These are phyloP conservation scores for Octomys mimax DNA, from an alignment of 2,797 vertebrate species.

Conservation along the genomic window DNA sequence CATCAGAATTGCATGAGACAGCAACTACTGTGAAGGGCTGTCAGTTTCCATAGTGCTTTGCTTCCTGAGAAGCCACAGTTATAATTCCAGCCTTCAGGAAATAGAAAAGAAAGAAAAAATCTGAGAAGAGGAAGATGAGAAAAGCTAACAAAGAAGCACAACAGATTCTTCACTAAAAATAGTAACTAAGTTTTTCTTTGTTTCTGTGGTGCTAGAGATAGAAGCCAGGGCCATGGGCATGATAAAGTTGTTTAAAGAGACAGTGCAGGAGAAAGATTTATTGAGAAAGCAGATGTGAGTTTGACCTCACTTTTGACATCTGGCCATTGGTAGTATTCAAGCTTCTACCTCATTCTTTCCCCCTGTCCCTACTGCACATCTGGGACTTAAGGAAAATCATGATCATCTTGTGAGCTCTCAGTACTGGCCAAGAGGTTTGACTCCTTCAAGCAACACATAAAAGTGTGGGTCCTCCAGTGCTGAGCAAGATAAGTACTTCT, in stretches of 20 bases:
- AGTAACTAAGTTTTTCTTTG: background rate
- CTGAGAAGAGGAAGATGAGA: background rate
- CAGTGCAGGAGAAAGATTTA: background rate
- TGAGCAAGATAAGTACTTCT: background rate
- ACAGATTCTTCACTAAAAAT: background rate
- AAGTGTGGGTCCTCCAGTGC: background rate
- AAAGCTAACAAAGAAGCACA: background rate
- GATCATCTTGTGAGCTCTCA: background rate
- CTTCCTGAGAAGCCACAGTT: background rate
- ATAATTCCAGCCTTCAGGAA: background rate
- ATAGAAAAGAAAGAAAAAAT: background rate
- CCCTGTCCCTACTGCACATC: background rate
- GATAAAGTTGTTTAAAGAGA: background rate
- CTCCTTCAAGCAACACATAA: too few relatives aligned
- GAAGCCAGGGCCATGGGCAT: background rate
- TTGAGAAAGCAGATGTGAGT: background rate
- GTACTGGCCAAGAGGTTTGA: background rate
- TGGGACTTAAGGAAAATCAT: background rate
- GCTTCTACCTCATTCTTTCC: background rate
- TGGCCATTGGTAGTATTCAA: background rate
- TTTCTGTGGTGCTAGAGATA: background rate
- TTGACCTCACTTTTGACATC: background rate
- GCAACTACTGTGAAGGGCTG: background rate
- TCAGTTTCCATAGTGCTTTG: background rate
- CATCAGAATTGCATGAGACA: background rate